phyloP scores from a whole-genome alignment of 1,140 invertebrate genomes.

The Macrobrachium rosenbergii region DNA sequence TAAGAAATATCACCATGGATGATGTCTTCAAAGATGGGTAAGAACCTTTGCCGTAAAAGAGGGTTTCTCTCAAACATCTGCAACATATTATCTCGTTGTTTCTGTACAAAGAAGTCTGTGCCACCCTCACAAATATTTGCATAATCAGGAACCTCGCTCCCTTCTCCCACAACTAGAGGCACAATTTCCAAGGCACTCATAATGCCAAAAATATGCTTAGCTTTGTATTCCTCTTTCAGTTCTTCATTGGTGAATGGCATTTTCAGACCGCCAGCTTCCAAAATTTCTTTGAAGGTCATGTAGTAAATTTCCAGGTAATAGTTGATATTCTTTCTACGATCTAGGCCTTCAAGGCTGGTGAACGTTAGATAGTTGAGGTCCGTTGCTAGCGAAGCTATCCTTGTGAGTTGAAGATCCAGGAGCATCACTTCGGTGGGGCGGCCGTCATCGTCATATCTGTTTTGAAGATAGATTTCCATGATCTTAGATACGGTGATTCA shows the following conservation, averaged over 20 bases:
- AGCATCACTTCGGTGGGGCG: conserved; percentile 19
- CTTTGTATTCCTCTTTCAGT: conserved; percentile 14
- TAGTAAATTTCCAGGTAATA: conserved; percentile 8
- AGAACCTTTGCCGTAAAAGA: no score
- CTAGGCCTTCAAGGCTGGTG: background rate
- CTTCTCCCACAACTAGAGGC: no score
- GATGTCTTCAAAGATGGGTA: no score
- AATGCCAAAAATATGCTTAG: background rate
- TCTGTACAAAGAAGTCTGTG: no score
- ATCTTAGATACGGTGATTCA: no score
- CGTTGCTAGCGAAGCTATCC: background rate
- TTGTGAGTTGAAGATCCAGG: conserved; percentile 18
- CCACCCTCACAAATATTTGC: no score
- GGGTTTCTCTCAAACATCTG: no score
- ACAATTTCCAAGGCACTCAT: background rate
- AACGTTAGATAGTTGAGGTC: conserved; percentile 33
- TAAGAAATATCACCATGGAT: no score
- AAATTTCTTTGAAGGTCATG: background rate
- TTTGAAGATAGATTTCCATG: no score
- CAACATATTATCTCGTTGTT: no score
- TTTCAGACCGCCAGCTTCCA: background rate
- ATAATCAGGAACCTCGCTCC: no score
- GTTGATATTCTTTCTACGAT: background rate
- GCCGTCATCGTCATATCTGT: conserved; percentile 26
- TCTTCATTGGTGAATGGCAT: conserved; percentile 6